A percentile compares a stretch with the other conserved stretches of the same genome.
These are phyloP conservation scores for Fukomys damarensis DNA, from an alignment of 2,113 vertebrate genomes.

Conservation along the genomic window DNA sequence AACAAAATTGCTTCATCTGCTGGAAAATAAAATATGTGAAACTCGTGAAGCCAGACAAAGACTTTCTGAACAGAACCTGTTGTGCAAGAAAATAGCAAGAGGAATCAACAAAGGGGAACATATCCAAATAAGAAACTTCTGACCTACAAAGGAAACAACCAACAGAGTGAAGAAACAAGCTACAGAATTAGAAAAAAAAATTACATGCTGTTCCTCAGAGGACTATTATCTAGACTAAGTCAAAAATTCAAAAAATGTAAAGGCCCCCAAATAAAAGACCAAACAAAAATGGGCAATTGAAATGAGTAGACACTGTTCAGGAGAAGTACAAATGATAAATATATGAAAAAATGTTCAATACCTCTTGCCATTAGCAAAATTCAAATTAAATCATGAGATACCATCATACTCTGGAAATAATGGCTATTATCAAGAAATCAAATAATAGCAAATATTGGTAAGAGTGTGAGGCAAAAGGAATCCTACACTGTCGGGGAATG, in stretches of 20 bases:
- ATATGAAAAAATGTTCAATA: background rate
- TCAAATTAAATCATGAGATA: background rate
- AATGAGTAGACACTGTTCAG: background rate
- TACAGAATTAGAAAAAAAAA: background rate
- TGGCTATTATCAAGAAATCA: background rate
- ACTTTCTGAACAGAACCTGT: background rate
- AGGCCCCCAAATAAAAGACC: background rate
- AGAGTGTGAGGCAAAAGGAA: background rate
- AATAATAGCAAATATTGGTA: background rate
- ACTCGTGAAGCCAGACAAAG: background rate
- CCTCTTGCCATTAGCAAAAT: background rate
- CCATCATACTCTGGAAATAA: background rate
- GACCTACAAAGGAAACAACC: background rate
- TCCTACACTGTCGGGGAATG: background rate
- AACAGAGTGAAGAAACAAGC: background rate
- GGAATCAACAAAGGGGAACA: background rate
- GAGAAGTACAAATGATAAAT: background rate
- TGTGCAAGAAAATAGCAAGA: background rate
- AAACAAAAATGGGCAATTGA: background rate
- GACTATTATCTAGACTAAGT: background rate
- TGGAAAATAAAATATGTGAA: background rate
- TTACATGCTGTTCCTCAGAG: background rate
- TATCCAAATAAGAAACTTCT: background rate
- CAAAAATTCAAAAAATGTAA: background rate
- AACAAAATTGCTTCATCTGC: background rate